A percentile compares a stretch with the other conserved stretches of the same genome.
Conservation (phyloP, 1,140 invertebrate species). For the Rhynchophorus ferrugineus region DNA sequence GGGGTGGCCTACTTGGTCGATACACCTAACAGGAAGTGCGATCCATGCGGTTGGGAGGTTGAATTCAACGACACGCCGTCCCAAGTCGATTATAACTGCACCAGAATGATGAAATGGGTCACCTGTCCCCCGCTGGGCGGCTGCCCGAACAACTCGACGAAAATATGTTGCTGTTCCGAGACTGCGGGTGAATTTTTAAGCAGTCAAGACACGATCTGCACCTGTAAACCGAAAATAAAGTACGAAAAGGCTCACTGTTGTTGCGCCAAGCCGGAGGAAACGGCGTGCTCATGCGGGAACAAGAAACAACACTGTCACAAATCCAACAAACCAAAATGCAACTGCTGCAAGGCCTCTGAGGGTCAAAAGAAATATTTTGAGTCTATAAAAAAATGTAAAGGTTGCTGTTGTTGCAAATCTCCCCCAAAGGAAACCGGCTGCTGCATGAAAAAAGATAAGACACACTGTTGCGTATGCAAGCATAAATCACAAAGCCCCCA, state of each 20-base stretch:
- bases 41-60: conserved; percentile 33
- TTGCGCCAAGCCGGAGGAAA: no score
- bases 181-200: neutral
- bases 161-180: conserved; percentile 9
- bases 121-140: conserved; percentile 27
- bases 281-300: neutral
- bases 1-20: conserved; percentile 24
- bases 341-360: neutral
- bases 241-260: conserved; percentile 1
- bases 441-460: neutral
- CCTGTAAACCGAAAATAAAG: neutral
- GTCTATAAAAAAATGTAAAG: neutral
- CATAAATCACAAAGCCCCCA: no score
- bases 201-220: neutral
- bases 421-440: neutral
- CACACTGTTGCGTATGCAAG: no score
- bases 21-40: conserved; percentile 21
- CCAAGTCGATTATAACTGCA: conserved; percentile 28
- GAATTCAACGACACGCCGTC: conserved; percentile 34
- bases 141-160: conserved; percentile 12
- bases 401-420: neutral
- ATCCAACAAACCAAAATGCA: conserved; percentile 1
- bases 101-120: conserved; percentile 32
- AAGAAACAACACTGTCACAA: neutral
- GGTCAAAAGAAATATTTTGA: neutral